Base-by-base conservation (phyloP, 1,140 invertebrate species). In the Rhizoglyphus robini region DNA sequence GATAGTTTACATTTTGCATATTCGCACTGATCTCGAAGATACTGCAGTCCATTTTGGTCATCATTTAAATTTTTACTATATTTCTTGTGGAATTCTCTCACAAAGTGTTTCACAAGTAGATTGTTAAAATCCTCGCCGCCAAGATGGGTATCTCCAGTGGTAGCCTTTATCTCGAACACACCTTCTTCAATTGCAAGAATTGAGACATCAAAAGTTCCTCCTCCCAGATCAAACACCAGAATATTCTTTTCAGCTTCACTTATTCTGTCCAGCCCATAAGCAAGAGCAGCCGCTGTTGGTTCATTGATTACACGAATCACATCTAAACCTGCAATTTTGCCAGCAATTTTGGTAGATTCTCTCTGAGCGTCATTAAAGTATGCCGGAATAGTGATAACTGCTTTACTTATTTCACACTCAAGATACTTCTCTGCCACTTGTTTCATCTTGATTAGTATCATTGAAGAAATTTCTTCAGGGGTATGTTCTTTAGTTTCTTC, bases 211-310 rank as follows among this genome's bases (percentile, higher is more conserved):
- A 63, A 46, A n/a, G 70, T 71, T 20, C 71, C 71, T 1, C 71
- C 71, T 20, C 69, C 73, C 13, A 72, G 65, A 64, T 73, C 70
- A 65, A 65, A 73, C 11, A 71, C 48, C 25, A 49, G 1, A 2
- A 68, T 32, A 3, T 47, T 46, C n/a, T 63, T 47, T 76, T 99
- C 96, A 25, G 81, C 66, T 85, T 76, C 69, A 64, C 34, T 63
- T 61, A 4, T 13, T 61, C 13, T 8, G 65, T 18, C 34, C 51
- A 57, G n/a, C 18, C 62, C 61, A 58, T 67, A 71, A 31, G 70
- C 68, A 11, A 71, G 34, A 3, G 69, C 70, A 15, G 70, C 69
- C 18, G 70, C 70, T 31, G 69, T 63, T 1, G 70, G 68, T 54
- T 71, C 70, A 32, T 69, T 71, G 15, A 71, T 62, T 20, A 71